phyloP scores from a whole-genome alignment of 2,113 vertebrate genomes.

The Grantiella picta region DNA sequence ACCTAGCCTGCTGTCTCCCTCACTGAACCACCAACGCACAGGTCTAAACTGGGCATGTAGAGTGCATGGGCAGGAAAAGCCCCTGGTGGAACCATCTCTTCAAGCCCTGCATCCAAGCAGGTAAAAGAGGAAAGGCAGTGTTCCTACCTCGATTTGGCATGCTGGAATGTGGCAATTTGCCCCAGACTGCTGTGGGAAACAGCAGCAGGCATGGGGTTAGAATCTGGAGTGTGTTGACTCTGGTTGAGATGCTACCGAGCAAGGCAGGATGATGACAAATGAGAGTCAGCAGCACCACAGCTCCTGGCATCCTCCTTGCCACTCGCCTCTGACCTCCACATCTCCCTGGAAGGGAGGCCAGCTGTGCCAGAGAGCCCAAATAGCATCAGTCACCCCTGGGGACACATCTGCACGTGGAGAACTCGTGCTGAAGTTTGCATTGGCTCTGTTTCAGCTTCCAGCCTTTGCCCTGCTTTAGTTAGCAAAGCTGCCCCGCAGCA shows the following conservation, averaged over 20 bases:
- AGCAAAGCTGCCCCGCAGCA: background rate
- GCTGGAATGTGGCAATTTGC: background rate
- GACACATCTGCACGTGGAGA: background rate
- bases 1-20: background rate
- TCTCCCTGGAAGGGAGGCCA: background rate
- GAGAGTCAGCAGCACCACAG: background rate
- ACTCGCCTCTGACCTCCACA: background rate
- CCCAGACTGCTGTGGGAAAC: background rate
- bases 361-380: background rate
- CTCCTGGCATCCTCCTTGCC: background rate
- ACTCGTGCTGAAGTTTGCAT: background rate
- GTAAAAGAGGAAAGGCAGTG: background rate
- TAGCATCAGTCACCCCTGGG: background rate
- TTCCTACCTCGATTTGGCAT: rapidly evolving
- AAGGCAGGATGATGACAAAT: rapidly evolving
- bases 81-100: background rate
- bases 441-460: background rate
- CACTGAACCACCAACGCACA: rapidly evolving
- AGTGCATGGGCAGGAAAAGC: background rate
- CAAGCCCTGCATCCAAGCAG: background rate
- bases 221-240: background rate
- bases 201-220: background rate
- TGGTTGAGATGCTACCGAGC: background rate
- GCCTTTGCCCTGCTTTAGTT: background rate
- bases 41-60: background rate